Conservation (phyloP, 1,140 invertebrate genomes). For the Atopsyche davidsoni region DNA sequence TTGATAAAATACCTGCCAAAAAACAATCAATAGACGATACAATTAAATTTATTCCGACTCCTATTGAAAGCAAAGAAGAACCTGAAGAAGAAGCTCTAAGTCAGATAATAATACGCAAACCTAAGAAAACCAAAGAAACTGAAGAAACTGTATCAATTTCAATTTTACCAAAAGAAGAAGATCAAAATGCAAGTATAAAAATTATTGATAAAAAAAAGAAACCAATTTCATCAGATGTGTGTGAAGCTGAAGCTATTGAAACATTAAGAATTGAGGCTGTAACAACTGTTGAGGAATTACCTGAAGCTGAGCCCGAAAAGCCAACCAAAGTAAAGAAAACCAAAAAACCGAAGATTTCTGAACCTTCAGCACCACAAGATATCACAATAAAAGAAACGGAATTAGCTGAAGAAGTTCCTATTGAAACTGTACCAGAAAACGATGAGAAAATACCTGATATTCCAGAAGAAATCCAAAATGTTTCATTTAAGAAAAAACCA, state of each 20-base stretch:
- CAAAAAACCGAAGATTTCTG: slow-evolving; percentile 33
- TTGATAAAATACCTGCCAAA: neutral
- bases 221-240: neutral
- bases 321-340: slow-evolving; percentile 31
- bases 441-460: slow-evolving; percentile 7
- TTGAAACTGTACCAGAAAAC: no score
- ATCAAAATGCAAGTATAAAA: neutral
- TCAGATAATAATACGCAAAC: neutral
- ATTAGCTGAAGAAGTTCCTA: slow-evolving; percentile 15
- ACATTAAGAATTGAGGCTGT: slow-evolving; percentile 10
- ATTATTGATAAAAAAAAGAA: neutral
- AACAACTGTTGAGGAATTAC: slow-evolving; percentile 29
- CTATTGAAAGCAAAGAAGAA: neutral
- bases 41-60: neutral
- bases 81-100: neutral
- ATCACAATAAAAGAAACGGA: slow-evolving; percentile 14
- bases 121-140: slow-evolving; percentile 33
- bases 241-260: slow-evolving; percentile 25
- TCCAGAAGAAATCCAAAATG: slow-evolving; percentile 26
- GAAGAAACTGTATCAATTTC: slow-evolving; percentile 43
- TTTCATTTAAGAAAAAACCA: slow-evolving; percentile 39
- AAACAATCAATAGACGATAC: neutral
- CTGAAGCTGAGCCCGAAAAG: slow-evolving; percentile 14
- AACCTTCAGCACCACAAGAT: slow-evolving; percentile 26
- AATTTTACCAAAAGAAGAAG: slow-evolving; percentile 34